Base-by-base conservation (phyloP, 2,888 invertebrate species). In the Leucoptera coffeella region DNA sequence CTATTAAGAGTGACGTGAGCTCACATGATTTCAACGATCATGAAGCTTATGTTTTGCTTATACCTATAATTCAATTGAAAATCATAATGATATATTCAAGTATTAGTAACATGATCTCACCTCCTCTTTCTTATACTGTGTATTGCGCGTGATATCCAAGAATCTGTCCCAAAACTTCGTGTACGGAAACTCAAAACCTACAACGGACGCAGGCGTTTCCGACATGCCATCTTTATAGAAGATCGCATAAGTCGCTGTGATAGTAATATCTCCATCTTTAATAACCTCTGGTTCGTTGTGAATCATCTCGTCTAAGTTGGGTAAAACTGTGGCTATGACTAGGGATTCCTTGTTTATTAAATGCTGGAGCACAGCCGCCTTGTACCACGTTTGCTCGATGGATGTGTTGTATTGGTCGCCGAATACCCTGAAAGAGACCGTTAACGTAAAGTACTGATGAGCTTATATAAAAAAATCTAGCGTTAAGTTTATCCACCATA, bases 301-400 rank as follows among this genome's bases (percentile, higher is more conserved):
- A 12, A 65, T 59, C 38, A 47, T 59, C 4, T 55, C 48, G 26
- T 69, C 69, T 11, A 69, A 37, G 3, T 56, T 46, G 1, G 64
- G 65, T 35, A 85, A 78, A 2, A 84, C 83, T 1, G 89, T 82
- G 2, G 85, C 79, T 41, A 85, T 82, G 0, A 89, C 87, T 41
- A 87, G 78, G 1, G 86, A 82, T 19, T 85, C 80, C 5, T 78
- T 73, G 41, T 87, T 84, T 22, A 82, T 75, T 43, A 81, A 77
- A 47, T 90, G 85, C 41, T 90, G 89, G 22, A 92, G 73, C 4
- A 93, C 87, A 1, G 93, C 91, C 33, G 87, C 83, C 49, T 86
- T 85, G 49, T 93, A 93, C 90, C 91, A 93, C 1, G 85, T 80
- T 51, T 92, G 91, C 47, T 93, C 90, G 13, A 90, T 85, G 0